Conservation (phyloP, 2,888 invertebrate species). For the Calliscelio sp. region DNA sequence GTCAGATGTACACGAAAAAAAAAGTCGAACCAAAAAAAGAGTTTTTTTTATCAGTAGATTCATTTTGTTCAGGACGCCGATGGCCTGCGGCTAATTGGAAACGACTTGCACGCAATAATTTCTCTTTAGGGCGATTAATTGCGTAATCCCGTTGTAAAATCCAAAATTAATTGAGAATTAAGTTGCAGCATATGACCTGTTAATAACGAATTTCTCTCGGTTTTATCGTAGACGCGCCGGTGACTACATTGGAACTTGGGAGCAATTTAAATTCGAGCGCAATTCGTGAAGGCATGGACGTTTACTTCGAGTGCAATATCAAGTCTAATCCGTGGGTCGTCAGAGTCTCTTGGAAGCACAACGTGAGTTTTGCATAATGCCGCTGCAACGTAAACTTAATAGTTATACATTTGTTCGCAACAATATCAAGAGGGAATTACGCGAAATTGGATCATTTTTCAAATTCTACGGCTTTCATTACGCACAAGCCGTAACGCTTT, state of each 20-base stretch:
- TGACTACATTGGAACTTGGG: slow-evolving; percentile 93
- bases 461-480: slow-evolving; percentile 20
- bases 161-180: slow-evolving; percentile 49
- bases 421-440: slow-evolving; percentile 38
- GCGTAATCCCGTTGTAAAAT: slow-evolving; percentile 49
- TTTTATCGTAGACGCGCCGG: slow-evolving; percentile 91
- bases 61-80: too few species aligned
- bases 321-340: slow-evolving; percentile 95
- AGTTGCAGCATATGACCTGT: slow-evolving; percentile 45
- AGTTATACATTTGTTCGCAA: slow-evolving; percentile 34
- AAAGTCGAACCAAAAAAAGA: too few species aligned
- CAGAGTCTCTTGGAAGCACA: slow-evolving; percentile 92
- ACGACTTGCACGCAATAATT: too few species aligned
- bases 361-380: slow-evolving; percentile 86
- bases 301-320: slow-evolving; percentile 96
- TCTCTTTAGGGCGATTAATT: too few species aligned
- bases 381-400: slow-evolving; percentile 45
- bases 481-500: neutral
- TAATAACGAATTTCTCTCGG: slow-evolving; percentile 68
- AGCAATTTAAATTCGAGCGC: slow-evolving; percentile 92
- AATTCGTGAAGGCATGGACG: slow-evolving; percentile 95
- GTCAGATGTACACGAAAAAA: too few species aligned
- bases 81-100: too few species aligned
- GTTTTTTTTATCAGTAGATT: too few species aligned
- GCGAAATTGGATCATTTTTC: slow-evolving; percentile 48